A percentile compares a stretch with the other conserved stretches of the same genome.
These are phyloP conservation scores for Perca fluviatilis DNA, from an alignment of 2,113 vertebrate genomes.

Conservation along the genomic window DNA sequence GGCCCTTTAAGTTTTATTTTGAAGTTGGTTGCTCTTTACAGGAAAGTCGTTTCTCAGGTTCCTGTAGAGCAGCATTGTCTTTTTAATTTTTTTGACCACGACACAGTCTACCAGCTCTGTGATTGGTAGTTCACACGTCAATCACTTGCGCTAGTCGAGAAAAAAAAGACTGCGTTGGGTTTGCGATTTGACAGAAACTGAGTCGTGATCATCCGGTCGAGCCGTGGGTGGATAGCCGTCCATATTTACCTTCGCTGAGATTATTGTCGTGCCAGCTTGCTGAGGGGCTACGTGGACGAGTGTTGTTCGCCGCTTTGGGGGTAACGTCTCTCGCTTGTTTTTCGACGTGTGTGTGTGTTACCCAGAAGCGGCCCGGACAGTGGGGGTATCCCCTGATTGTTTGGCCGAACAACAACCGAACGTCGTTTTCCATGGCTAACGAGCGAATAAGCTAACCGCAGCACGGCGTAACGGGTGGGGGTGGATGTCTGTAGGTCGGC, in stretches of 20 bases:
- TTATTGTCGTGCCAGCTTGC: constrained; percentile 34
- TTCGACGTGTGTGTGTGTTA: constrained; percentile 1
- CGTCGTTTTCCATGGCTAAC: constrained; percentile 56
- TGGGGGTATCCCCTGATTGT: constrained; percentile 31
- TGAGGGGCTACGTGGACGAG: constrained; percentile 28
- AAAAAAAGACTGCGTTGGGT: constrained; percentile 68
- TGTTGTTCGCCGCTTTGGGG: background rate
- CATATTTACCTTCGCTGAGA: constrained; percentile 50
- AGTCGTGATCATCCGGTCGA: constrained; percentile 77
- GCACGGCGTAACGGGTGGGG: constrained; percentile 54
- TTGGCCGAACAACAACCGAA: background rate
- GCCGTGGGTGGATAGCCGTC: constrained; percentile 73
- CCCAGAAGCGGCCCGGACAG: background rate
- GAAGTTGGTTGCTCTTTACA: background rate
- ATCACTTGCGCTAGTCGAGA: constrained; percentile 47
- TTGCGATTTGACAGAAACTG: constrained; percentile 69
- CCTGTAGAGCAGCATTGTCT: background rate
- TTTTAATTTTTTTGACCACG: constrained; percentile 7
- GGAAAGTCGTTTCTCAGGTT: background rate
- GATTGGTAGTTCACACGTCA: constrained; percentile 72
- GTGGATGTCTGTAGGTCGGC: constrained; percentile 67
- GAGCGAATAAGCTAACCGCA: constrained; percentile 47
- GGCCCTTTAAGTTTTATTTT: background rate
- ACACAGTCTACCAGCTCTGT: background rate
- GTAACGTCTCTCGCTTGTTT: constrained; percentile 13